These are phyloP conservation scores for Drosophila greeni DNA, from an alignment of 2,888 invertebrate genomes.

Conservation along the genomic window DNA sequence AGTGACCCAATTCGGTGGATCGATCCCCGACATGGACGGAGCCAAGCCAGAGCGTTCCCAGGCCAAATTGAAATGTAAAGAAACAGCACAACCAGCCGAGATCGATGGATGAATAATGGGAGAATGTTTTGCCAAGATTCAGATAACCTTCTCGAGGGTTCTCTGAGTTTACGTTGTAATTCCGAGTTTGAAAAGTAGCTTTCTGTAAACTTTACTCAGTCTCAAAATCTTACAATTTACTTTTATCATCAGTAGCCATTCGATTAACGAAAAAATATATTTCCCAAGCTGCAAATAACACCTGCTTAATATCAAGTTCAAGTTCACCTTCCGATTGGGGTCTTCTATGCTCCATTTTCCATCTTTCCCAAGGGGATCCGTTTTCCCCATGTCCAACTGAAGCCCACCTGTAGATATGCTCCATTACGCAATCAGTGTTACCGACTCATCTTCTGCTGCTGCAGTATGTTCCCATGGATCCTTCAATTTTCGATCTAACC, in stretches of 20 bases:
- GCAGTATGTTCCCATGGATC: slow-evolving; percentile 16
- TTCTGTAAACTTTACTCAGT: not conserved
- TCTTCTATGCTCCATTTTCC: slow-evolving; percentile 9
- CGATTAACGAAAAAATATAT: not conserved
- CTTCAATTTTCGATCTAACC: slow-evolving; percentile 25
- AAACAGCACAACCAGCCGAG: slow-evolving; percentile 9
- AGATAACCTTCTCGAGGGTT: slow-evolving; percentile 9
- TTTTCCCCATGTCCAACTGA: not conserved
- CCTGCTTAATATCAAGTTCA: not conserved
- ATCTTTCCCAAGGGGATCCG: not conserved
- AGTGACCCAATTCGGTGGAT: slow-evolving; percentile 69
- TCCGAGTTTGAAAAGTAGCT: not conserved
- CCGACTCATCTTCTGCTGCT: not conserved
- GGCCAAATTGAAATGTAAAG: slow-evolving; percentile 60
- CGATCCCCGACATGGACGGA: slow-evolving; percentile 4
- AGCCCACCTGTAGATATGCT: slow-evolving; percentile 18
- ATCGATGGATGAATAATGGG: slow-evolving; percentile 23
- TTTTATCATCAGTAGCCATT: too few relatives aligned
- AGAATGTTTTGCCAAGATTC: slow-evolving; percentile 19
- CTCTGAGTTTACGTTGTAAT: not conserved
- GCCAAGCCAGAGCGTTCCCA: slow-evolving; percentile 54
- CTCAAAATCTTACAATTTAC: not conserved
- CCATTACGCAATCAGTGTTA: slow-evolving; percentile 25
- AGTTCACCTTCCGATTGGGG: slow-evolving; percentile 4
- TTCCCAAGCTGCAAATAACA: slow-evolving; percentile 2